Base-by-base conservation (phyloP, 2,888 invertebrate genomes). In the Blastobasis adustella region DNA sequence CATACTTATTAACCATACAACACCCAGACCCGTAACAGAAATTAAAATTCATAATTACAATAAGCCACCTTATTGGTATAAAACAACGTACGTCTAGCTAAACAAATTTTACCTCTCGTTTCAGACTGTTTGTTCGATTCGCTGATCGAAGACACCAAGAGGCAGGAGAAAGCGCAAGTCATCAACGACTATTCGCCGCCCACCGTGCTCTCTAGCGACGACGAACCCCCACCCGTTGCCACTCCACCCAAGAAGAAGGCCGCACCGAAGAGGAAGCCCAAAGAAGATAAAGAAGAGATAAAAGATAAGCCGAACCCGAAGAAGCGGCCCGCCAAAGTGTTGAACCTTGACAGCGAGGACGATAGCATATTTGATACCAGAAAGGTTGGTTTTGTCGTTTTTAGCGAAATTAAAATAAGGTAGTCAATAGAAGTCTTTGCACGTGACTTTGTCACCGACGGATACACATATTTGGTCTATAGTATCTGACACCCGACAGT, bases 121-220 rank as follows among this genome's bases (percentile, higher is more conserved):
- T 4, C 76, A 89, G 89, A 89, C 50, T 88, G 85, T 58, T 72
- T 89, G 9, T 89, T 89, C 67, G 89, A 89, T 62, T 89, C 89
- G 0, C 64, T 89, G 51, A 89, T 89, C 55, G 89, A 88, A 58
- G 88, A 87, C 46, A 73, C 84, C 0, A 85, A 82, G 58, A 86
- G 82, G 10, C 83, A 84, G 38, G 71, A 62, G 8, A 73, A 65
- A 42, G 54, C 58, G 9, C 59, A 66, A 48, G 51, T 60, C 3
- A 46, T 10, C 46, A 69, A 61, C 52, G 59, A 56, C 53, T 63
- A 53, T 40, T 61, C 50, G 0, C 54, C 60, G 10, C 45, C 58
- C 0, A 66, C 67, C 0, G 57, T 73, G 0, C 9, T 79, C 0
- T 82, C 82, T 0, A 81, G 79, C 43, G 86, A 82, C 5, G 77